A percentile compares a stretch with the other conserved stretches of the same genome.
Conservation (phyloP, 2,113 vertebrate species). For the Cathartes aura region DNA sequence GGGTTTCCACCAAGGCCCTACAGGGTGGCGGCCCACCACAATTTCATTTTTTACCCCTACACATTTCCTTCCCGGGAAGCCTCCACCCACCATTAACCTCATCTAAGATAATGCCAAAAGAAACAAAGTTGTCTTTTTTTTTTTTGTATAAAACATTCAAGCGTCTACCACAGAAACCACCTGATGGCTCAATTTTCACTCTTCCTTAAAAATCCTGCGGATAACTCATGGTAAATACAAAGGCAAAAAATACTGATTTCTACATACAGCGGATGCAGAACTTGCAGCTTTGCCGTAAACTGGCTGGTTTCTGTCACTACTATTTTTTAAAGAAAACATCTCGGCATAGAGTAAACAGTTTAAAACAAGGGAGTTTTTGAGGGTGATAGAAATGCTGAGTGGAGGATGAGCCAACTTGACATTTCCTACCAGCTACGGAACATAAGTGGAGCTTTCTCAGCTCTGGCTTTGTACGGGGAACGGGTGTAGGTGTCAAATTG, state of each 20-base stretch:
- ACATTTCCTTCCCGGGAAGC: conserved; percentile 69
- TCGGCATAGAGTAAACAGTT: conserved; percentile 48
- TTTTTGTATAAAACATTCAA: background rate
- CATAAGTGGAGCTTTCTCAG: conserved; percentile 18
- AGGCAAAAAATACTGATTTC: background rate
- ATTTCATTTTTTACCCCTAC: conserved; percentile 54
- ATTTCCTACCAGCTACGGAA: conserved; percentile 12
- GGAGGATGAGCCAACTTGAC: background rate
- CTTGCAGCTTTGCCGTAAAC: conserved; percentile 21
- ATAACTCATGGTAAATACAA: conserved; percentile 35
- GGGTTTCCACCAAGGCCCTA: conserved; percentile 45
- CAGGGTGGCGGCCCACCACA: conserved; percentile 30
- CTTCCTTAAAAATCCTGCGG: conserved; percentile 20
- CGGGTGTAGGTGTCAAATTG: background rate
- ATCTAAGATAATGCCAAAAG: conserved; percentile 68
- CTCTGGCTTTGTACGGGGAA: background rate
- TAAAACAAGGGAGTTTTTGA: conserved; percentile 52
- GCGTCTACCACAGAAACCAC: conserved; percentile 50
- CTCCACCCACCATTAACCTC: conserved; percentile 74
- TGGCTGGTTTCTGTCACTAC: background rate
- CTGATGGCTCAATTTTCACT: conserved; percentile 58
- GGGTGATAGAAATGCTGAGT: background rate
- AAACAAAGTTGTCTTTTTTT: conserved; percentile 64
- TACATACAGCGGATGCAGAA: background rate
- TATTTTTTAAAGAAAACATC: conserved; percentile 44